These are phyloP conservation scores for Prietella phreatophila DNA, from an alignment of 2,113 vertebrate genomes.

Conservation along the genomic window DNA sequence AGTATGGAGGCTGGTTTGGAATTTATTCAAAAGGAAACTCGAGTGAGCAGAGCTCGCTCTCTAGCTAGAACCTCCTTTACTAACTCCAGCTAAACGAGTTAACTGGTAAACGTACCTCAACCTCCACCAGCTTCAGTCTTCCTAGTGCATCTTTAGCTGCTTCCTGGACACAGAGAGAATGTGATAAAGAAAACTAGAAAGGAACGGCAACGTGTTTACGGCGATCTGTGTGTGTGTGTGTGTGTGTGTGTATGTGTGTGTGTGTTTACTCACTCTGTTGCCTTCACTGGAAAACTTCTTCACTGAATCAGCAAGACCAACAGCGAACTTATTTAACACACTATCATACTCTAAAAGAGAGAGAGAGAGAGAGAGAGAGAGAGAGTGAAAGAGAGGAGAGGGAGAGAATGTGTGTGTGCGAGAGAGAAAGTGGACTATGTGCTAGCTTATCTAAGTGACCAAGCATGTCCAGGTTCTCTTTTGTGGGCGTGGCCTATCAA, in stretches of 20 bases:
- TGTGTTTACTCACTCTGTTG: conserved; percentile 75
- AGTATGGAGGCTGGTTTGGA: not conserved
- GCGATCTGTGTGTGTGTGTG: conserved; percentile 12
- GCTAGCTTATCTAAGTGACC: too few species aligned
- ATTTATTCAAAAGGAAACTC: not conserved
- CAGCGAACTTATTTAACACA: conserved; percentile 74
- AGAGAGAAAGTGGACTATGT: too few species aligned
- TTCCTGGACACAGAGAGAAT: conserved; percentile 68
- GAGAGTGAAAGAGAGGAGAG: too few species aligned
- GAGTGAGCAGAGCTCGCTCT: not conserved
- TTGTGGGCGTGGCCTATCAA: too few species aligned
- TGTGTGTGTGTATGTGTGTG: conserved; percentile 18
- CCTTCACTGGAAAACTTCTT: conserved; percentile 81
- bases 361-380: not conserved
- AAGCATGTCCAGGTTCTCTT: too few species aligned
- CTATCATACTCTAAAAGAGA: conserved; percentile 75
- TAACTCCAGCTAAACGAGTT: not conserved
- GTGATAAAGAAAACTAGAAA: not conserved
- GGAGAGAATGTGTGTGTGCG: too few species aligned
- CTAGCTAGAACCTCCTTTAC: too few species aligned
- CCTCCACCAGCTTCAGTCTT: conserved; percentile 81
- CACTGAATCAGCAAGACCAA: conserved; percentile 79
- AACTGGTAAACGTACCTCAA: conserved; percentile 71
- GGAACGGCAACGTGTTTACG: not conserved
- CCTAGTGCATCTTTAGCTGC: conserved; percentile 85